Conservation (phyloP, 64 coral and sea anemone species). For the Actinia tenebrosa region DNA sequence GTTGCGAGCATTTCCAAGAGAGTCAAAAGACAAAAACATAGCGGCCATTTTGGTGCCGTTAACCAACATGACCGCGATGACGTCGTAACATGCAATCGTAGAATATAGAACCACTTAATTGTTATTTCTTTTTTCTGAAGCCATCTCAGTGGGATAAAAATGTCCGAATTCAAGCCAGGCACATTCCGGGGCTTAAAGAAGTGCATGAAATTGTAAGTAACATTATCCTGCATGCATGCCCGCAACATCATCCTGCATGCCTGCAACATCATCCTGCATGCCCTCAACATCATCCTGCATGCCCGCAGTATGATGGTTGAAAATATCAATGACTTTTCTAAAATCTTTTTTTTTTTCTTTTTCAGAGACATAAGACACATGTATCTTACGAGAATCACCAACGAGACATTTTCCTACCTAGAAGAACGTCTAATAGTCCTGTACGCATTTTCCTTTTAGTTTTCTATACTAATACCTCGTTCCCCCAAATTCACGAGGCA, state of each 20-base stretch:
- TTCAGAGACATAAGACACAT: background rate
- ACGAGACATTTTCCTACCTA: background rate
- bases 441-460: background rate
- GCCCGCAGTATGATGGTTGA: too few relatives aligned
- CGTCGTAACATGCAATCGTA: too few relatives aligned
- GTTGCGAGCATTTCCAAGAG: too few relatives aligned
- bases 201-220: background rate
- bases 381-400: background rate
- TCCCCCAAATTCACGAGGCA: too few relatives aligned
- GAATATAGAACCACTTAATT: background rate
- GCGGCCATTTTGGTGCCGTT: too few relatives aligned
- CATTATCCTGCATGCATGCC: background rate
- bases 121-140: background rate
- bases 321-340: background rate
- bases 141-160: background rate
- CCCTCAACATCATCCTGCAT: too few relatives aligned
- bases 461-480: too few relatives aligned
- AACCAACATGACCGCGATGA: too few relatives aligned
- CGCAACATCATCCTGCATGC: background rate
- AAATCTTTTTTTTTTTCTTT: background rate
- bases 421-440: background rate
- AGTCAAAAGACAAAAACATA: too few relatives aligned
- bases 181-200: background rate
- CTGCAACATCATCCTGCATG: too few relatives aligned
- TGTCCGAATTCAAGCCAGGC: background rate